A percentile compares a stretch with the other conserved stretches of the same genome.
phyloP scores from a whole-genome alignment of 2,113 vertebrate species.

The Cinclus cinclus region DNA sequence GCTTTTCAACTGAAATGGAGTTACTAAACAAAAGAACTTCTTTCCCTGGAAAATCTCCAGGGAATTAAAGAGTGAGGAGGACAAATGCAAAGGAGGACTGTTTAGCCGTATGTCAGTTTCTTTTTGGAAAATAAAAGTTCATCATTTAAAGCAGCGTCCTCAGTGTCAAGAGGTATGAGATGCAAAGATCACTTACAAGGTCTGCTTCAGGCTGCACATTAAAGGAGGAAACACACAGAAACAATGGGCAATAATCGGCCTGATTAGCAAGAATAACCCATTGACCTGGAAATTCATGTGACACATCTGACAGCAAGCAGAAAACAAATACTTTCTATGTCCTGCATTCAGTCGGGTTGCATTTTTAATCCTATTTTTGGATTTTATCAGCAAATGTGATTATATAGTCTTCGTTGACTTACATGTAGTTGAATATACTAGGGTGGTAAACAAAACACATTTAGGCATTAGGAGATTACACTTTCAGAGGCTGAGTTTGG shows the following conservation, averaged over 20 bases:
- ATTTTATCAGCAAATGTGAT: not conserved
- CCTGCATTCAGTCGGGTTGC: not conserved
- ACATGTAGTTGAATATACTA: not conserved
- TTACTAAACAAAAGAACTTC: not conserved
- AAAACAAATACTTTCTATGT: not conserved
- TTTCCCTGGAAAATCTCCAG: not conserved
- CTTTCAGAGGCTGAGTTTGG: not conserved
- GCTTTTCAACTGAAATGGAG: not conserved
- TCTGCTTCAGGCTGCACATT: not conserved
- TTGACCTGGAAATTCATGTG: not conserved
- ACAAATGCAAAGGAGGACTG: not conserved
- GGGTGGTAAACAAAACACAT: not conserved
- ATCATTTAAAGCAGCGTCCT: not conserved
- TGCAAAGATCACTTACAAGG: not conserved
- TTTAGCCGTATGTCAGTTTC: not conserved
- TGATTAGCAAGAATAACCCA: not conserved
- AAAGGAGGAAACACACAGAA: not conserved
- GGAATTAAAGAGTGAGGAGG: not conserved
- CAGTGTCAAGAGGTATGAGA: not conserved
- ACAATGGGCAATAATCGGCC: not conserved
- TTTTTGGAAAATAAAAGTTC: not conserved
- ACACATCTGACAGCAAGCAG: not conserved
- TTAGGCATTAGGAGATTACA: not conserved
- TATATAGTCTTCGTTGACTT: not conserved
- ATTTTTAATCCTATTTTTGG: not conserved